phyloP scores from a whole-genome alignment of 2,888 invertebrate genomes.

The Odontomyia ornata region DNA sequence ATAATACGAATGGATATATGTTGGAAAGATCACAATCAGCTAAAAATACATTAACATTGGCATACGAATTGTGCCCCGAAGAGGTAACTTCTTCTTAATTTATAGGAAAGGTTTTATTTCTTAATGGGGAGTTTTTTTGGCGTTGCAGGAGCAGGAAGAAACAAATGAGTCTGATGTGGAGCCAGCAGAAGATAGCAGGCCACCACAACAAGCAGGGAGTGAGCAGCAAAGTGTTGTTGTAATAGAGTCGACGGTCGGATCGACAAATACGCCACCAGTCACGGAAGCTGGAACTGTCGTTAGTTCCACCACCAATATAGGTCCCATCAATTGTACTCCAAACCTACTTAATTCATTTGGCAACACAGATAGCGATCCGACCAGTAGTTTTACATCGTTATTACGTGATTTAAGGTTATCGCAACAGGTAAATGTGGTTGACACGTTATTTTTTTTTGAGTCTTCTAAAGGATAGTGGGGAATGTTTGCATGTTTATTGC shows the following conservation, averaged over 20 bases:
- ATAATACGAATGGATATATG: constrained; percentile 93
- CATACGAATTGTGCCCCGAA: constrained; percentile 78
- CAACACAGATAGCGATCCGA: constrained; percentile 29
- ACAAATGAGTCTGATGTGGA: constrained; percentile 63
- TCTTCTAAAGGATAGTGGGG: too few species aligned
- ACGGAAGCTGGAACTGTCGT: constrained; percentile 24
- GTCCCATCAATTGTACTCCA: constrained; percentile 43
- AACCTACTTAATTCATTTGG: constrained; percentile 33
- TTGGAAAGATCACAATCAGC: constrained; percentile 94
- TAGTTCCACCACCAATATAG: constrained; percentile 48
- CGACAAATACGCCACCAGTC: constrained; percentile 29
- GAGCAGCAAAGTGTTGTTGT: constrained; percentile 43
- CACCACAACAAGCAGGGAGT: constrained; percentile 37
- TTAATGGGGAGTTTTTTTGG: constrained; percentile 31
- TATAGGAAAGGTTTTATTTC: neutral
- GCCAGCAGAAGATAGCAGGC: constrained; percentile 57
- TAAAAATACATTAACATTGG: constrained; percentile 83
- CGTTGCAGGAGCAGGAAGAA: constrained; percentile 61
- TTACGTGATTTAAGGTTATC: constrained; percentile 47
- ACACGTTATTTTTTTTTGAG: too few species aligned
- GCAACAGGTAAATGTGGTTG: constrained; percentile 39
- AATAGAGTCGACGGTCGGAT: constrained; percentile 13
- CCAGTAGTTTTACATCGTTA: constrained; percentile 39
- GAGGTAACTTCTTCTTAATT: constrained; percentile 63
- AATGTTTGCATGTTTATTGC: too few species aligned